These are phyloP conservation scores for Steatocranus sp. DNA, from an alignment of 2,797 vertebrate species.

Conservation along the genomic window DNA sequence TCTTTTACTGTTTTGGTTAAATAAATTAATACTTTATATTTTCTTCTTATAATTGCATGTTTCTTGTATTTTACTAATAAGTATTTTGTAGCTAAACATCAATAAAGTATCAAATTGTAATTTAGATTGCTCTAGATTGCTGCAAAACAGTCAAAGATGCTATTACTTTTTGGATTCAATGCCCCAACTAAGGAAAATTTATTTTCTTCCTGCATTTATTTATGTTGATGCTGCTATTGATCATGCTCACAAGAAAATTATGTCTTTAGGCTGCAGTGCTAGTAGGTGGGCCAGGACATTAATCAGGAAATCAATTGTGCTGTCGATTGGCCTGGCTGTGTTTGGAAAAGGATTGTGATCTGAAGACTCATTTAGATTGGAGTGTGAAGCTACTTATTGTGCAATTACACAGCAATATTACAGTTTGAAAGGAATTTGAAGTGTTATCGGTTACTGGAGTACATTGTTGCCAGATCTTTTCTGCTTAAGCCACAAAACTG, in stretches of 20 bases:
- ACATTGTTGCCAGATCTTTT: not conserved
- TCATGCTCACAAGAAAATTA: slow-evolving; percentile 84
- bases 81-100: not conserved
- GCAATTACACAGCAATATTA: slow-evolving; percentile 54
- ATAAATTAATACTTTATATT: not conserved
- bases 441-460: not conserved
- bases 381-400: slow-evolving; percentile 62
- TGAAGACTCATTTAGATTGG: slow-evolving; percentile 44
- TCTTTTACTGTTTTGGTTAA: not conserved
- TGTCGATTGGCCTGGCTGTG: slow-evolving; percentile 77
- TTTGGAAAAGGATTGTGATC: slow-evolving; percentile 69
- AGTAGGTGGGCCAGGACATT: slow-evolving; percentile 81
- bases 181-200: slow-evolving; percentile 36
- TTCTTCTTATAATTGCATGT: not conserved
- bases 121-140: not conserved
- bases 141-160: slow-evolving; percentile 1
- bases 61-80: not conserved
- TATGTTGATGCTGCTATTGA: slow-evolving; percentile 84
- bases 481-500: not conserved
- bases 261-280: slow-evolving; percentile 76
- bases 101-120: not conserved
- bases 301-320: slow-evolving; percentile 87
- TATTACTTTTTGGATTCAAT: slow-evolving; percentile 22
- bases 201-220: slow-evolving; percentile 72
- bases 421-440: slow-evolving; percentile 16